Evolutionary conservation across 1,140 invertebrate species (phyloP).

Genomic region (Meteorus sp.): DNA sequence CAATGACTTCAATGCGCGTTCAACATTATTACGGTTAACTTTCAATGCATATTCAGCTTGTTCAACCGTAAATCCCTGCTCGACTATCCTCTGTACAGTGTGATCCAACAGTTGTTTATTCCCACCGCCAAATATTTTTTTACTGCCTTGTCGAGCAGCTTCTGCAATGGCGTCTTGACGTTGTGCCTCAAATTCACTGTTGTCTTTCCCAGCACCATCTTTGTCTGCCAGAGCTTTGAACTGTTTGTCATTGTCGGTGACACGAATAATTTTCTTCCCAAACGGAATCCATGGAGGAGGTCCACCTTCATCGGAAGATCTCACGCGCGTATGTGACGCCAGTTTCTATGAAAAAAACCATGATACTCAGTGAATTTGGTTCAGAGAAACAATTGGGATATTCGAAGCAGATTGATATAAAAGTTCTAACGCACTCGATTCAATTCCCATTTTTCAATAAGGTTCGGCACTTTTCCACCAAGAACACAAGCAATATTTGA

Average conservation of each 20-base stretch:
- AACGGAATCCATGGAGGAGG: slow-evolving; percentile 92
- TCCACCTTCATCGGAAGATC: slow-evolving; percentile 67
- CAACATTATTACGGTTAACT: slow-evolving; percentile 73
- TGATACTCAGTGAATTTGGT: background rate
- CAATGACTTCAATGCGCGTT: slow-evolving; percentile 70
- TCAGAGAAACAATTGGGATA: background rate
- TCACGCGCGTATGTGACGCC: slow-evolving; percentile 68
- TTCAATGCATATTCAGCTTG: slow-evolving; percentile 75
- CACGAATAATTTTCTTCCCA: slow-evolving; percentile 73
- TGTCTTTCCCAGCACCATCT: slow-evolving; percentile 64
- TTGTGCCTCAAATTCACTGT: slow-evolving; percentile 83
- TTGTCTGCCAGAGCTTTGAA: slow-evolving; percentile 72
- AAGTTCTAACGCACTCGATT: slow-evolving; percentile 63
- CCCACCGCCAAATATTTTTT: slow-evolving; percentile 69
- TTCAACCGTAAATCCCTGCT: slow-evolving; percentile 77
- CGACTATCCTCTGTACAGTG: slow-evolving; percentile 79
- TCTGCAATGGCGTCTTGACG: slow-evolving; percentile 85
- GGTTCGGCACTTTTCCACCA: slow-evolving; percentile 77
- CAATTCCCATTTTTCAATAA: slow-evolving; percentile 89
- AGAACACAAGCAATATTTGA: slow-evolving; percentile 68
- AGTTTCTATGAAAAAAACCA: slow-evolving; percentile 63
- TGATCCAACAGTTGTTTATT: slow-evolving; percentile 77
- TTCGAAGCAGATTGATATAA: background rate
- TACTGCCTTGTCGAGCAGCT: slow-evolving; percentile 71
- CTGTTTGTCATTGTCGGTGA: slow-evolving; percentile 64